Percentiles rank a stretch among this genome's conserved stretches.
Conservation (phyloP, 2,113 vertebrate genomes). For the Halcyon malimbica region DNA sequence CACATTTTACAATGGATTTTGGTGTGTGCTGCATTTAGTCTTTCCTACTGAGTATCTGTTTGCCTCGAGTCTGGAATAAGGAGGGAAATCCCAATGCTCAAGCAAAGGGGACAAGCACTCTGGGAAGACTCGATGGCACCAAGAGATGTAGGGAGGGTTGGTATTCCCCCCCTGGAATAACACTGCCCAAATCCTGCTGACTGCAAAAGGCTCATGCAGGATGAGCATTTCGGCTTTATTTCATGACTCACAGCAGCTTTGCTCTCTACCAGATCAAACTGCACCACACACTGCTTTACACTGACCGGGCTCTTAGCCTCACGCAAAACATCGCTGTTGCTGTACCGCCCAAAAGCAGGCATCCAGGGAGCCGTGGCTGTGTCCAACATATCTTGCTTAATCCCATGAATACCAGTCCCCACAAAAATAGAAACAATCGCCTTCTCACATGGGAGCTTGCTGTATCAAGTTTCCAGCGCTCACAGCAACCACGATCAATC, state of each 20-base stretch:
- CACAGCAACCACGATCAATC: neutral
- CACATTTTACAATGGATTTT: neutral
- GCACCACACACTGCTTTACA: neutral
- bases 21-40: neutral
- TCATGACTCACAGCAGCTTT: neutral
- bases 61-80: neutral
- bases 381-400: slow-evolving; percentile 21
- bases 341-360: neutral
- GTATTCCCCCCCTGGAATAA: neutral
- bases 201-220: neutral
- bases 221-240: neutral
- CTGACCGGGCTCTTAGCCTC: neutral
- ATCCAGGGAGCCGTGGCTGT: neutral
- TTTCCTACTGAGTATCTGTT: neutral
- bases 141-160: neutral
- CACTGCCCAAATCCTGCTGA: neutral
- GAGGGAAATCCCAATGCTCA: neutral
- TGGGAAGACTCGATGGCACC: neutral
- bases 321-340: neutral
- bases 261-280: neutral
- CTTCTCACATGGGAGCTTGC: neutral
- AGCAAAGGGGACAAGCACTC: neutral
- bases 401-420: neutral
- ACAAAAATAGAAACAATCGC: slow-evolving; percentile 55
- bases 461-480: slow-evolving; percentile 14